Conservation (phyloP, 2,888 invertebrate species). For the Xylota sylvarum region DNA sequence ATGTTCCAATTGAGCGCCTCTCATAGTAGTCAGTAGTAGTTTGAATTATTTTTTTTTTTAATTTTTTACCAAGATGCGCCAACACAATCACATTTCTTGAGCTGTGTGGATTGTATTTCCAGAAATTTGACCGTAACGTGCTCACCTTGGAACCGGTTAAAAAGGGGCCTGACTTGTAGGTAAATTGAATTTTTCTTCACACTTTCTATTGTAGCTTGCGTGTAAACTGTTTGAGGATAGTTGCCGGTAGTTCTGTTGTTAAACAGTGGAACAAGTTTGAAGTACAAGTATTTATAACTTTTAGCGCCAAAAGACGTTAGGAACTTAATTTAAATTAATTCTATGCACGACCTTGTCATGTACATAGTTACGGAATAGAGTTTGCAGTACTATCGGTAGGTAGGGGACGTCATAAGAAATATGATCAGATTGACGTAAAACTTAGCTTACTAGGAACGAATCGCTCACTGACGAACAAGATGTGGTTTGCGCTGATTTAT, state of each 20-base stretch:
- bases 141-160: constrained; percentile 52
- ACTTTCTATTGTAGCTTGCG: not conserved
- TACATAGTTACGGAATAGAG: not conserved
- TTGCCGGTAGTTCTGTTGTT: not conserved
- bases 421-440: no score
- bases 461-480: no score
- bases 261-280: not conserved
- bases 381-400: not conserved
- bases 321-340: not conserved
- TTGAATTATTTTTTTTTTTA: not conserved
- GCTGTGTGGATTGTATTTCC: constrained; percentile 23
- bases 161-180: constrained; percentile 52
- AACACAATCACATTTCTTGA: constrained; percentile 6
- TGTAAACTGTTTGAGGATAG: not conserved
- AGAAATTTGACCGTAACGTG: constrained; percentile 22
- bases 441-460: no score
- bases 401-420: not conserved
- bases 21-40: not conserved
- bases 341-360: not conserved
- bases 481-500: no score
- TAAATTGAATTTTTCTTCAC: constrained; percentile 10
- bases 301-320: not conserved
- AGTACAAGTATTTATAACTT: not conserved
- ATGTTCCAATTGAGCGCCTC: not conserved
- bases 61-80: not conserved